phyloP scores from a whole-genome alignment of 2,888 invertebrate species.

The Subacronicta megacephala region DNA sequence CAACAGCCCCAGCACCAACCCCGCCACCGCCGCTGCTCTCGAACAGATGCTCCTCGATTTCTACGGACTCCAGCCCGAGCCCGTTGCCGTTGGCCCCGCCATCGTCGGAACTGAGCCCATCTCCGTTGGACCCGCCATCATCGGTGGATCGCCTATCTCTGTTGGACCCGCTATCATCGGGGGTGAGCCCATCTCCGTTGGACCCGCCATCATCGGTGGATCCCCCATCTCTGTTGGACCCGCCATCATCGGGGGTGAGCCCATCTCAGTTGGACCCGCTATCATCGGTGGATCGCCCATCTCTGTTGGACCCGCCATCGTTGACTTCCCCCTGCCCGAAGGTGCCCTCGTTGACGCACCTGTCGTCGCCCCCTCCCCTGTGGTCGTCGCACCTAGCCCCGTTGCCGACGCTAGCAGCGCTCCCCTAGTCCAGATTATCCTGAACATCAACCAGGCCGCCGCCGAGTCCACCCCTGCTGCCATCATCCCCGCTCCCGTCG shows the following conservation, averaged over 20 bases:
- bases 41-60: slow-evolving; percentile 55
- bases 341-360: slow-evolving; percentile 13
- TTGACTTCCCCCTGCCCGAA: slow-evolving; percentile 43
- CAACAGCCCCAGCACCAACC: slow-evolving; percentile 53
- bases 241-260: slow-evolving; percentile 28
- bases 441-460: slow-evolving; percentile 58
- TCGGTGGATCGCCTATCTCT: slow-evolving; percentile 26
- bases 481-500: slow-evolving; percentile 58
- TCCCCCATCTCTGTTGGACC: slow-evolving; percentile 42
- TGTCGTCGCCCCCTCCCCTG: slow-evolving; percentile 30
- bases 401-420: slow-evolving; percentile 25
- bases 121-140: slow-evolving; percentile 40
- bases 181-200: slow-evolving; percentile 28
- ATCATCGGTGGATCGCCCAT: slow-evolving; percentile 28
- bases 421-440: slow-evolving; percentile 62
- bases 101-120: slow-evolving; percentile 36
- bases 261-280: slow-evolving; percentile 44
- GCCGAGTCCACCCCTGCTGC: slow-evolving; percentile 17
- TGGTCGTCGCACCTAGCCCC: slow-evolving; percentile 16
- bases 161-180: slow-evolving; percentile 32
- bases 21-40: slow-evolving; percentile 51
- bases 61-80: slow-evolving; percentile 42
- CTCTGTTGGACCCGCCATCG: slow-evolving; percentile 31
- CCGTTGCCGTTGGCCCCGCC: slow-evolving; percentile 40
- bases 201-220: slow-evolving; percentile 32